A percentile compares a stretch with the other conserved stretches of the same genome.
These are phyloP conservation scores for Ophthalmolycus amberensis DNA, from an alignment of 2,113 vertebrate genomes.

Conservation along the genomic window DNA sequence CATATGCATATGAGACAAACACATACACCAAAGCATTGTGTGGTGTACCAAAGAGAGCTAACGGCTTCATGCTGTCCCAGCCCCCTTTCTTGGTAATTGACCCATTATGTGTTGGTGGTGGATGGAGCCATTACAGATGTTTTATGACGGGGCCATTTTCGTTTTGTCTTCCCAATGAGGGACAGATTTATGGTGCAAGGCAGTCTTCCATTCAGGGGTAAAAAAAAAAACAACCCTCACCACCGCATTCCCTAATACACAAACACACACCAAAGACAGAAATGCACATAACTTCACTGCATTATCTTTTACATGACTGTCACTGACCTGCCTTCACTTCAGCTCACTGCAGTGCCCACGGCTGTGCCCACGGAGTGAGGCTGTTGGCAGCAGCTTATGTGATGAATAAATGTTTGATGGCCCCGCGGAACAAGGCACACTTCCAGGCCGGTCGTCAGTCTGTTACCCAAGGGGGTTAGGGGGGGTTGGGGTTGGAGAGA, in stretches of 20 bases:
- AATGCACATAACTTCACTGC: constrained; percentile 43
- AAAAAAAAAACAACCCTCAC: constrained; percentile 55
- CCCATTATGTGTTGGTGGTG: constrained; percentile 85
- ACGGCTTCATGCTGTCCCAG: constrained; percentile 75
- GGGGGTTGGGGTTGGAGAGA: constrained; percentile 4
- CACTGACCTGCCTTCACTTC: constrained; percentile 16
- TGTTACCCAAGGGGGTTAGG: constrained; percentile 11
- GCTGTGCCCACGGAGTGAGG: constrained; percentile 24
- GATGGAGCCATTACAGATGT: constrained; percentile 87
- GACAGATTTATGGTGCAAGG: constrained; percentile 83
- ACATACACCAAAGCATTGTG: constrained; percentile 62
- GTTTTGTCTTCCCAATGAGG: constrained; percentile 84
- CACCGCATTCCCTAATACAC: constrained; percentile 52
- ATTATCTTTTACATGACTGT: constrained; percentile 43
- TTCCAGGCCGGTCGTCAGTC: constrained; percentile 60
- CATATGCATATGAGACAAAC: constrained; percentile 61
- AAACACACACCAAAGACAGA: constrained; percentile 56
- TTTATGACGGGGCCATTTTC: constrained; percentile 86
- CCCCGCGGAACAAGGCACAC: constrained; percentile 59
- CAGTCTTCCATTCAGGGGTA: constrained; percentile 78
- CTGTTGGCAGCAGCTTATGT: constrained; percentile 58
- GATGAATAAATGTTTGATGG: constrained; percentile 75
- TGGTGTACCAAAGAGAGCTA: constrained; percentile 78
- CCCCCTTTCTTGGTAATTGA: constrained; percentile 83
- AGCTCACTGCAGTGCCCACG: constrained; percentile 19